These are phyloP conservation scores for Empidonax traillii DNA, from an alignment of 2,113 vertebrate species.

Conservation along the genomic window DNA sequence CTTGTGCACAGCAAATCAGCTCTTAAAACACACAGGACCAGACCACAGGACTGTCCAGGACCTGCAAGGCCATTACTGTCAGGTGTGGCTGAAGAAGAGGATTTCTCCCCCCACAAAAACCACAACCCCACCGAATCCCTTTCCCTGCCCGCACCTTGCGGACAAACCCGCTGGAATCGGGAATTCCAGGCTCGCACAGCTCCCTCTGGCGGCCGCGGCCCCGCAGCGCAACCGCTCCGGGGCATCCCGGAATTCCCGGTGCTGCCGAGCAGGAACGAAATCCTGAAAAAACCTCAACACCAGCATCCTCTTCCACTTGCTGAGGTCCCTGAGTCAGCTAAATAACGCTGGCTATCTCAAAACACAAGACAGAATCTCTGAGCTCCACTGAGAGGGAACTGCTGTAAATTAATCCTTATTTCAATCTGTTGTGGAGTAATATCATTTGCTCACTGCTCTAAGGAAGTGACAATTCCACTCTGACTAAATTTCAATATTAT, in stretches of 20 bases:
- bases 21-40: not conserved
- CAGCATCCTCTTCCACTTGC: not conserved
- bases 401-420: not conserved
- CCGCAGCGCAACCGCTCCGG: not conserved
- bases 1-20: not conserved
- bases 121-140: accelerated
- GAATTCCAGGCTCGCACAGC: not conserved
- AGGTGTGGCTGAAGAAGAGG: too few species aligned
- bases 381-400: not conserved
- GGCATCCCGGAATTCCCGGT: not conserved
- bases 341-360: not conserved
- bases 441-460: not conserved
- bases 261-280: too few species aligned
- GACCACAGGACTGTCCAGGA: not conserved
- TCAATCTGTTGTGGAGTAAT: not conserved
- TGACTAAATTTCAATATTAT: not conserved
- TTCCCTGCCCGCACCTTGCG: too few species aligned
- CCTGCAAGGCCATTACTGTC: not conserved
- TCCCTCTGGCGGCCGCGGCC: not conserved
- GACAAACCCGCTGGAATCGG: not conserved
- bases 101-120: accelerated
- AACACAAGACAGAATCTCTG: not conserved
- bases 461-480: not conserved
- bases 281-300: accelerated
- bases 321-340: not conserved